Percentiles rank a stretch among this genome's conserved stretches.
phyloP scores from a whole-genome alignment of 2,113 vertebrate genomes.

The Oxyura jamaicensis region DNA sequence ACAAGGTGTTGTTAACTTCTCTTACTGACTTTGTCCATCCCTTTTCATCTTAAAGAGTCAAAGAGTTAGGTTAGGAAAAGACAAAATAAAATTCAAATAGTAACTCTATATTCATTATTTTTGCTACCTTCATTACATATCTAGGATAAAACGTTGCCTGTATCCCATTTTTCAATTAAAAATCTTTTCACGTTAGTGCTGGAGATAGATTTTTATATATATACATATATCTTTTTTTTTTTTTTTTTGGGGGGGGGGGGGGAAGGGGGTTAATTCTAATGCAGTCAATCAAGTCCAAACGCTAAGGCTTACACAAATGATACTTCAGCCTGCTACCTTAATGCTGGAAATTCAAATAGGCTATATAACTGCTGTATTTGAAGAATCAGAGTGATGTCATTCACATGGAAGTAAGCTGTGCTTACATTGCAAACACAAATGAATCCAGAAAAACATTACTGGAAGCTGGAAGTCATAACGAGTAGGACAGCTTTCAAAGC shows the following conservation, averaged over 20 bases:
- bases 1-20: background rate
- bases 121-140: background rate
- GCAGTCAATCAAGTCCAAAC: background rate
- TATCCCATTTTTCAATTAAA: background rate
- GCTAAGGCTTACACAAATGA: background rate
- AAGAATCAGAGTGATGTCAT: background rate
- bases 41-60: background rate
- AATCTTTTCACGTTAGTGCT: background rate
- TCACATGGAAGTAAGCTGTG: background rate
- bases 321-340: background rate
- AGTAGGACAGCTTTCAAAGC: background rate
- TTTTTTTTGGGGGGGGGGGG: too few species aligned
- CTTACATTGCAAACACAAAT: background rate
- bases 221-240: background rate
- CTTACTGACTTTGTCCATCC: background rate
- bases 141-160: background rate
- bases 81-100: background rate
- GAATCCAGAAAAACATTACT: background rate
- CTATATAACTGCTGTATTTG: background rate
- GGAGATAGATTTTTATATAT: background rate
- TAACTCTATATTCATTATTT: background rate
- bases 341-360: background rate
- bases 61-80: background rate
- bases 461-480: background rate
- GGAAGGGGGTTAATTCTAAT: background rate